A percentile compares a stretch with the other conserved stretches of the same genome.
Conservation (phyloP, 1,140 invertebrate genomes). For the Colletes gigas region DNA sequence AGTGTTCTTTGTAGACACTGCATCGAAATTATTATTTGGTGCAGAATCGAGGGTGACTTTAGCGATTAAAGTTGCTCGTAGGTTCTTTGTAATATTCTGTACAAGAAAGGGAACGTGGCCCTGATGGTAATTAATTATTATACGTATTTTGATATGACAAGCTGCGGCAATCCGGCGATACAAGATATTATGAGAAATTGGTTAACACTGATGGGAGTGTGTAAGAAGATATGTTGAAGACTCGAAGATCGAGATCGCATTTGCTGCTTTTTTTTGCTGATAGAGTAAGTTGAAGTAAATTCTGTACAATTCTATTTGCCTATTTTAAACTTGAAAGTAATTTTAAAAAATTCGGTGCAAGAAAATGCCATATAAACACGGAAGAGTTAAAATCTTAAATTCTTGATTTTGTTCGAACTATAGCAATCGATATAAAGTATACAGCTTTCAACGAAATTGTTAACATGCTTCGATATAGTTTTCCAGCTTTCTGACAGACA, state of each 20-base stretch:
- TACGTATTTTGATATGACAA: neutral
- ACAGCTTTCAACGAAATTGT: neutral
- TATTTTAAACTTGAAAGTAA: neutral
- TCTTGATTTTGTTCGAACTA: too few species aligned
- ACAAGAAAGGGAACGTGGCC: neutral
- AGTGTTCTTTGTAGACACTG: neutral
- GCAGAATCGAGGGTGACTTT: neutral
- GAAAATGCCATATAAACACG: too few species aligned
- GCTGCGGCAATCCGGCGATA: neutral
- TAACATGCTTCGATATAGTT: neutral
- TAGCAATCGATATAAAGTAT: neutral
- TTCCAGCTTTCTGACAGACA: neutral
- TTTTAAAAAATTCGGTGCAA: too few species aligned
- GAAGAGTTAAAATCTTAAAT: too few species aligned
- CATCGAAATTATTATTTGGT: neutral
- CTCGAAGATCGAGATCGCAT: neutral
- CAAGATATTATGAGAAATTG: neutral
- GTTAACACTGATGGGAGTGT: neutral
- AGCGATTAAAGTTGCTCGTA: neutral
- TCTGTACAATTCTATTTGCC: neutral
- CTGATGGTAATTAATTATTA: constrained; percentile 7
- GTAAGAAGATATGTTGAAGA: neutral
- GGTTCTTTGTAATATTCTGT: constrained; percentile 7
- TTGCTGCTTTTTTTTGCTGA: neutral
- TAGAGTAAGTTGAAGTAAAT: neutral